These are phyloP conservation scores for Clamator glandarius DNA, from an alignment of 2,797 vertebrate genomes.

Conservation along the genomic window DNA sequence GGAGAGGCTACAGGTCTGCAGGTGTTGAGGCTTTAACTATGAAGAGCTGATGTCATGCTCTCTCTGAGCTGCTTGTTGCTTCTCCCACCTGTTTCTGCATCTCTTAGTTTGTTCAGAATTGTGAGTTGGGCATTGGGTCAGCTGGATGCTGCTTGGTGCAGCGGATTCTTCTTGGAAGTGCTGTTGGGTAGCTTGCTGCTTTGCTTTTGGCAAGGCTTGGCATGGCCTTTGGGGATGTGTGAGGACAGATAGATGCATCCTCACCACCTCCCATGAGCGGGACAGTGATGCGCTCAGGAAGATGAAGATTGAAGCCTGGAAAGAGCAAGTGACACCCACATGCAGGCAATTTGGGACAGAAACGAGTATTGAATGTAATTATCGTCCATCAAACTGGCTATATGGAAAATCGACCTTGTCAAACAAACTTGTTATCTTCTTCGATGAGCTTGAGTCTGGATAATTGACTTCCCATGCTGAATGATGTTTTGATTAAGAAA, in stretches of 20 bases:
- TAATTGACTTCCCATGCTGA: not conserved
- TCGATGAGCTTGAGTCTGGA: not conserved
- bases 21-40: too few relatives aligned
- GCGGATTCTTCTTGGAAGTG: accelerated
- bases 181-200: not conserved
- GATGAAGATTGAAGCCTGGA: not conserved
- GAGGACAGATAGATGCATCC: not conserved
- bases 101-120: accelerated
- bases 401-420: slow-evolving; percentile 45
- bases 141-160: not conserved
- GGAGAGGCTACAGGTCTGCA: not conserved
- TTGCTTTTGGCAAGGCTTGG: accelerated
- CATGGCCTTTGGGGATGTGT: accelerated
- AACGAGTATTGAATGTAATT: slow-evolving; percentile 23
- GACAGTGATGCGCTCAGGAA: not conserved
- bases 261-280: accelerated
- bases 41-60: accelerated
- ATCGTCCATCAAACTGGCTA: slow-evolving; percentile 28
- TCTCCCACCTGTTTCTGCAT: not conserved
- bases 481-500: not conserved
- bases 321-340: slow-evolving; percentile 2
- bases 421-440: slow-evolving; percentile 41
- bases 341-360: not conserved
- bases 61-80: not conserved
- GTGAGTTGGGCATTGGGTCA: accelerated